These are phyloP conservation scores for Sycophaga agraensis DNA, from an alignment of 1,140 invertebrate species.

Conservation along the genomic window DNA sequence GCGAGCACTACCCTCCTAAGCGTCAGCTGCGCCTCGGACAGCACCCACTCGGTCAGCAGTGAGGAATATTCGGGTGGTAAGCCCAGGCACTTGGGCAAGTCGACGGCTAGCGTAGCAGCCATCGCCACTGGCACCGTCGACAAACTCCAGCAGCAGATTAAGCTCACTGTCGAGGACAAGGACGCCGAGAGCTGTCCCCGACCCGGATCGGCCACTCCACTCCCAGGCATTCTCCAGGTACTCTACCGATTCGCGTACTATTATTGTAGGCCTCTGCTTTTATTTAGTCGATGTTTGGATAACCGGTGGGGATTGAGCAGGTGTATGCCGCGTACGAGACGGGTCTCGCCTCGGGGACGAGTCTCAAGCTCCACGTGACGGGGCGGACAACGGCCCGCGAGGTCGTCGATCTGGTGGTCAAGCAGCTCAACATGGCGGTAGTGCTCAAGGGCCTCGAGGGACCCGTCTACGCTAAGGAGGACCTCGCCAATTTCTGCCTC, in stretches of 20 bases:
- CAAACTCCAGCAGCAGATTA: background rate
- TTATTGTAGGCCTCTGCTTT: too few relatives aligned
- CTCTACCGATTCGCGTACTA: background rate
- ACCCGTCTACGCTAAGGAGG: constrained; percentile 79
- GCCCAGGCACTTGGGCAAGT: constrained; percentile 40
- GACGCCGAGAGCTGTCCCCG: background rate
- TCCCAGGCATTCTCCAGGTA: constrained; percentile 68
- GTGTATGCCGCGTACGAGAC: constrained; percentile 95
- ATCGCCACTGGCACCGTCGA: constrained; percentile 38
- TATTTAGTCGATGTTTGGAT: too few relatives aligned
- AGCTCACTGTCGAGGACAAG: background rate
- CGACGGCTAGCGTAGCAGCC: constrained; percentile 49
- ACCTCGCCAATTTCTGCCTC: constrained; percentile 84
- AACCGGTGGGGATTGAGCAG: too few relatives aligned
- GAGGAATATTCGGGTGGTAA: constrained; percentile 42
- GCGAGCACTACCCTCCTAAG: constrained; percentile 68
- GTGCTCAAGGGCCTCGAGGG: constrained; percentile 81
- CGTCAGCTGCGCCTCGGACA: constrained; percentile 55
- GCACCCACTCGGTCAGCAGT: constrained; percentile 66
- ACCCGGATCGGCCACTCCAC: constrained; percentile 37
- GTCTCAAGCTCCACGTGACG: constrained; percentile 89
- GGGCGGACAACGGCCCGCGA: constrained; percentile 86
- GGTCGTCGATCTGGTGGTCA: constrained; percentile 91
- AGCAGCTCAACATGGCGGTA: constrained; percentile 91
- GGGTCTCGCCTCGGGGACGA: constrained; percentile 86